Evolutionary conservation across 1,140 invertebrate species (phyloP).

Genomic region (Drosophila nasuta): DNA sequence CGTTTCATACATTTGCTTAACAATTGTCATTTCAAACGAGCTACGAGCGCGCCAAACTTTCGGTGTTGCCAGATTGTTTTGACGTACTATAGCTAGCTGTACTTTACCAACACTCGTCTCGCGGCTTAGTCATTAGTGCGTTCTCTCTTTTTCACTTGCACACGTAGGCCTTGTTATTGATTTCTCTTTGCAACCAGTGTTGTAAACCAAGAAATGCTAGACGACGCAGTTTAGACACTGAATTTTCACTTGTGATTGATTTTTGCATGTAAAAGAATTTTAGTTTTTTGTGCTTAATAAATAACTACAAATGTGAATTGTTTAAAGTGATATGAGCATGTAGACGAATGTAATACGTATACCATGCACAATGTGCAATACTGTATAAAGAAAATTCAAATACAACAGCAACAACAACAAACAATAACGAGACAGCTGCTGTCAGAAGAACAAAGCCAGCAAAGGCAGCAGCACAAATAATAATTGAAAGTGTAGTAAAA

Average conservation of each 20-base stretch:
- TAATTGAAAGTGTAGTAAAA: slow-evolving; percentile 33
- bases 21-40: slow-evolving; percentile 26
- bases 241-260: slow-evolving; percentile 48
- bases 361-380: slow-evolving; percentile 55
- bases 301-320: slow-evolving; percentile 6
- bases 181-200: slow-evolving; percentile 48
- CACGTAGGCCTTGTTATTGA: slow-evolving; percentile 35
- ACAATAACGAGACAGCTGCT: slow-evolving; percentile 35
- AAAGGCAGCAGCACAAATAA: slow-evolving; percentile 31
- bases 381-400: slow-evolving; percentile 39
- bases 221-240: slow-evolving; percentile 46
- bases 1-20: slow-evolving; percentile 26
- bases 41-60: slow-evolving; percentile 11
- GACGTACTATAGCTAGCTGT: slow-evolving; percentile 3
- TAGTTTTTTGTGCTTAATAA: slow-evolving; percentile 4
- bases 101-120: slow-evolving; percentile 16
- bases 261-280: slow-evolving; percentile 69
- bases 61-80: slow-evolving; percentile 34
- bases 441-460: slow-evolving; percentile 32
- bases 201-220: slow-evolving; percentile 43
- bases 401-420: slow-evolving; percentile 17
- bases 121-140: neutral
- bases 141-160: slow-evolving; percentile 13
- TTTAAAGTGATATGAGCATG: slow-evolving; percentile 19
- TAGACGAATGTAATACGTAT: slow-evolving; percentile 40